phyloP scores from a whole-genome alignment of 1,140 invertebrate species.

The Saccostrea echinata region DNA sequence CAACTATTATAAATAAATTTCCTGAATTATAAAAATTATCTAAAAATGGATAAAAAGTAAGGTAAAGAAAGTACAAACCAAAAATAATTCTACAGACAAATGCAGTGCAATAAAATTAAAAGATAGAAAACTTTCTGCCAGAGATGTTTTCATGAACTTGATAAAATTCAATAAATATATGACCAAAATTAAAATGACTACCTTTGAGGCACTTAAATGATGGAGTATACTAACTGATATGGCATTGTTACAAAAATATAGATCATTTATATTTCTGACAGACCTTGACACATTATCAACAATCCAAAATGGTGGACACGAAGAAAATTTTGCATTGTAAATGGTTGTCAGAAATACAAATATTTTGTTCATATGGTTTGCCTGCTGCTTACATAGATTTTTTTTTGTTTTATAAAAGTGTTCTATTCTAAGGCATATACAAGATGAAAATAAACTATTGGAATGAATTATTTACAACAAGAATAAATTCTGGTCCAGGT shows the following conservation, averaged over 20 bases:
- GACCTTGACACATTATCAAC: background rate
- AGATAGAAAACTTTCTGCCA: conserved; percentile 34
- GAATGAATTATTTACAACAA: conserved; percentile 36
- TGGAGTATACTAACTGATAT: conserved; percentile 6
- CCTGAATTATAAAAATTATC: conserved; percentile 38
- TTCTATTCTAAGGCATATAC: conserved; percentile 32
- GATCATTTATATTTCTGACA: conserved; percentile 27
- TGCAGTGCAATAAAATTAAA: conserved; percentile 32
- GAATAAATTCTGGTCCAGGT: conserved; percentile 23
- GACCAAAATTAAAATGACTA: conserved; percentile 29
- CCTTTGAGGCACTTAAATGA: conserved; percentile 33
- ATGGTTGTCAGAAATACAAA: conserved; percentile 21
- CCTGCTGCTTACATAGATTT: background rate
- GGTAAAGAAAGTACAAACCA: conserved; percentile 37
- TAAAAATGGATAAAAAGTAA: conserved; percentile 35
- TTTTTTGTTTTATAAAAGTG: conserved; percentile 6
- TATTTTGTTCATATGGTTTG: background rate
- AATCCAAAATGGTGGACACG: background rate
- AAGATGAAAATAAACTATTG: conserved; percentile 17
- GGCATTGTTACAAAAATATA: conserved; percentile 32
- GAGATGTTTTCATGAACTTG: conserved; percentile 1
- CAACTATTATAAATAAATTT: conserved; percentile 38
- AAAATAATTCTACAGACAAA: conserved; percentile 16
- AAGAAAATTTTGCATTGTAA: background rate
- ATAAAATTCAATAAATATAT: conserved; percentile 36